Percentiles rank a stretch among this genome's conserved stretches.
These are phyloP conservation scores for Malurus cyaneus DNA, from an alignment of 2,113 vertebrate genomes.

Conservation along the genomic window DNA sequence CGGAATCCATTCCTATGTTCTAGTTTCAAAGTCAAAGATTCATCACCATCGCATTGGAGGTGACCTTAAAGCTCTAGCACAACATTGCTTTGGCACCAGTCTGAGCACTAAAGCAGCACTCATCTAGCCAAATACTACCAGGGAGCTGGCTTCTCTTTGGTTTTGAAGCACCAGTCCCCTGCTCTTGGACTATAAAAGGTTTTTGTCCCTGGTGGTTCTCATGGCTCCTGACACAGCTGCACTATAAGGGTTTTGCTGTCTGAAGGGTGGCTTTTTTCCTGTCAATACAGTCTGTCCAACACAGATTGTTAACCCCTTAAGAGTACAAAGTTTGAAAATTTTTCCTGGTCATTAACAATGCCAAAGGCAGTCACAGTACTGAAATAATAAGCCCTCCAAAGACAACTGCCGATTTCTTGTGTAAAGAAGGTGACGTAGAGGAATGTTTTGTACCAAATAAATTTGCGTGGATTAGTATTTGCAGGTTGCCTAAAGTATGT, in stretches of 20 bases:
- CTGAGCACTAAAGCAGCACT: not conserved
- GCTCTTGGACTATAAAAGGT: not conserved
- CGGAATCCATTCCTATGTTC: not conserved
- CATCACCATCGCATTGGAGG: accelerated
- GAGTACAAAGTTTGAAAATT: not conserved
- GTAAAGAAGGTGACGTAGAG: conserved; percentile 58
- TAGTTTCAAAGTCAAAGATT: not conserved
- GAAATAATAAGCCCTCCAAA: conserved; percentile 60
- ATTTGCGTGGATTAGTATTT: conserved; percentile 71
- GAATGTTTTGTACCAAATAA: conserved; percentile 72
- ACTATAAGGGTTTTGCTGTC: not conserved
- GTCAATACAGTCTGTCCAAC: not conserved
- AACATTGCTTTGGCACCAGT: not conserved
- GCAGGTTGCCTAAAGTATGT: conserved; percentile 72
- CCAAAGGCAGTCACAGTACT: not conserved
- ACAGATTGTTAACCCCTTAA: not conserved
- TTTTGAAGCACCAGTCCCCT: not conserved
- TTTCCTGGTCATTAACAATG: not conserved
- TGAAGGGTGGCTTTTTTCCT: not conserved
- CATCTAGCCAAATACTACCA: not conserved
- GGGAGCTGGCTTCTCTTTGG: not conserved
- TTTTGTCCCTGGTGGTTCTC: not conserved
- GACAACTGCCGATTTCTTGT: conserved; percentile 32
- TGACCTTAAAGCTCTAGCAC: not conserved
- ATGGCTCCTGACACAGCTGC: not conserved